phyloP scores from a whole-genome alignment of 1,140 invertebrate genomes.

The Scylla paramamosain region DNA sequence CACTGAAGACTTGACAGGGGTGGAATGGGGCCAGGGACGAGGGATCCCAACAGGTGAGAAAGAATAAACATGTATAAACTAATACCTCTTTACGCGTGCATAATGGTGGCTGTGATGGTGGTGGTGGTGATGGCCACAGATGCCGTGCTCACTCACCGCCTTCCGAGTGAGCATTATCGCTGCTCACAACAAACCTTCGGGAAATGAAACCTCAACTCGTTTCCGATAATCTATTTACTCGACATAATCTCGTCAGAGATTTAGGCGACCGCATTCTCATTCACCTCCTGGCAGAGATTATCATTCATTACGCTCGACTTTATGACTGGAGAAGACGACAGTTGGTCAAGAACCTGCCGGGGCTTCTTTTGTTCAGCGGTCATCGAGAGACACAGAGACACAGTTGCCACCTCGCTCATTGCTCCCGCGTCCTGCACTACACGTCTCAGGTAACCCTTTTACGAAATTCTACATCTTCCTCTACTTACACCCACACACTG shows the following conservation, averaged over 20 bases:
- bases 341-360: constrained; percentile 64
- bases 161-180: neutral
- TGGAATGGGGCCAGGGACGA: too few relatives aligned
- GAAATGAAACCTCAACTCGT: neutral
- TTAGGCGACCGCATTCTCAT: neutral
- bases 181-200: neutral
- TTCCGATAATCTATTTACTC: constrained; percentile 26
- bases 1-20: neutral
- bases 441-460: neutral
- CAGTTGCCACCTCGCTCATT: neutral
- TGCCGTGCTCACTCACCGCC: neutral
- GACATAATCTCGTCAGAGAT: constrained; percentile 2
- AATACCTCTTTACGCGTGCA: constrained; percentile 7
- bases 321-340: constrained; percentile 55
- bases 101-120: neutral
- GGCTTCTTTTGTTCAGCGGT: constrained; percentile 51
- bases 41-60: too few relatives aligned
- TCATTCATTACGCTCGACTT: constrained; percentile 62
- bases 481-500: too few relatives aligned
- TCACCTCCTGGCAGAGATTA: constrained; percentile 30
- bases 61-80: too few relatives aligned
- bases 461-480: neutral
- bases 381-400: neutral
- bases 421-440: neutral
- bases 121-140: neutral